Evolutionary conservation across 2,797 vertebrate species (phyloP), one percentile per base, ranked within the genome.

Genomic region (Taeniopygia guttata): DNA sequence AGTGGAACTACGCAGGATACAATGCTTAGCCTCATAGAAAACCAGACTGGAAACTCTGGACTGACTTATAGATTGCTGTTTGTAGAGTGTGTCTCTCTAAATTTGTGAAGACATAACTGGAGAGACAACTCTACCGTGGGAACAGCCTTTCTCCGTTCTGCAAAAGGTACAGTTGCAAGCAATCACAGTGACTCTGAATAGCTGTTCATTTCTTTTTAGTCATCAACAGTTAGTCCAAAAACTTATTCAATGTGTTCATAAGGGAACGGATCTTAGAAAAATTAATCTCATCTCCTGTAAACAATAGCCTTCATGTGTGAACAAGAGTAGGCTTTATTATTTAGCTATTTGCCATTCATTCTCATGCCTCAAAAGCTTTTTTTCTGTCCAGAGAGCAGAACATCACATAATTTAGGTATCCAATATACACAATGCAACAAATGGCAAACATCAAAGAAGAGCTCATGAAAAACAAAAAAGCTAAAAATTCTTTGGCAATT

Each of bases 241-340:
- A 19, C 34, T 63, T 45, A 51, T 11, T 82, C n/a, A 43, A 6
- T 63, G 13, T 6, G 17, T 40, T 87, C 87, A 87, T 26, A 38
- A 40, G 40, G 42, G 72, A 93, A 80, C 11, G 60, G 30, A 64
- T 75, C 40, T 75, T 75, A 42, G 40, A 32, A 85, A 90, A 95
- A 95, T 75, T 89, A 94, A 91, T 45, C 46, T 83, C 68, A 72
- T 84, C 51, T 94, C 64, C 73, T 78, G 16, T 81, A 83, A 95
- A 89, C 75, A 90, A 89, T 36, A 92, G 56, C 16, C 36, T 68
- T 80, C 0, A 0, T 45, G 22, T 75, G 43, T 68, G 81, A 95
- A 90, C 30, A 62, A 87, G 32, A 78, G 38, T 13, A 74, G 46
- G 51, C 46, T 85, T 90, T 55, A 88, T 89, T 93, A 92, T 67